Percentiles rank a stretch among this genome's conserved stretches.
phyloP scores from a whole-genome alignment of 2,113 vertebrate species.

The Procavia capensis region DNA sequence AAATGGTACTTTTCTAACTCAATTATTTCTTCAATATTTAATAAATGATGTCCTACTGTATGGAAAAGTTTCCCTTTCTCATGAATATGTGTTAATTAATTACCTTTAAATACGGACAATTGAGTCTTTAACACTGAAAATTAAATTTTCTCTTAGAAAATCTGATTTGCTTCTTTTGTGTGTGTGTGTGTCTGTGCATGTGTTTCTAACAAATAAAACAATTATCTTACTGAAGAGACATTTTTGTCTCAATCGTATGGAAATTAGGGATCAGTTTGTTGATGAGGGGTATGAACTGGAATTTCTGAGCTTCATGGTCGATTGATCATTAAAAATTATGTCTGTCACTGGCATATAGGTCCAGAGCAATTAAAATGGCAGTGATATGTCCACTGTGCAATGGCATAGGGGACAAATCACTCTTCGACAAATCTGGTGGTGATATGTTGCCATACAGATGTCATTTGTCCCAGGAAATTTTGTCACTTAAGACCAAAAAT shows the following conservation, averaged over 20 bases:
- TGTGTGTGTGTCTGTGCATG: no score
- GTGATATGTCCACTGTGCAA: conserved; percentile 40
- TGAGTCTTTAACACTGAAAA: neutral
- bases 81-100: neutral
- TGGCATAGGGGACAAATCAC: neutral
- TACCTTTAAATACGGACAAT: neutral
- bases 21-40: neutral
- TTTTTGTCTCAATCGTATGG: conserved; percentile 77
- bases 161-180: neutral
- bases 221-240: conserved; percentile 41
- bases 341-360: conserved; percentile 67
- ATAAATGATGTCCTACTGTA: neutral
- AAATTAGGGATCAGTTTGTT: conserved; percentile 80
- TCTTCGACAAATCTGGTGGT: rapidly evolving
- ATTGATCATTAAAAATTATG: conserved; percentile 82
- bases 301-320: conserved; percentile 71
- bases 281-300: conserved; percentile 76
- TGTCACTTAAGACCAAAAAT: neutral
- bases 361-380: conserved; percentile 78
- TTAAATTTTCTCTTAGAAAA: neutral
- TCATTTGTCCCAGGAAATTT: rapidly evolving
- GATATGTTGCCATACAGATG: rapidly evolving
- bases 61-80: neutral
- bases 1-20: neutral
- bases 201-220: conserved; percentile 52